A percentile compares a stretch with the other conserved stretches of the same genome.
These are phyloP conservation scores for Brachypteracias leptosomus DNA, from an alignment of 2,113 vertebrate species.

Conservation along the genomic window DNA sequence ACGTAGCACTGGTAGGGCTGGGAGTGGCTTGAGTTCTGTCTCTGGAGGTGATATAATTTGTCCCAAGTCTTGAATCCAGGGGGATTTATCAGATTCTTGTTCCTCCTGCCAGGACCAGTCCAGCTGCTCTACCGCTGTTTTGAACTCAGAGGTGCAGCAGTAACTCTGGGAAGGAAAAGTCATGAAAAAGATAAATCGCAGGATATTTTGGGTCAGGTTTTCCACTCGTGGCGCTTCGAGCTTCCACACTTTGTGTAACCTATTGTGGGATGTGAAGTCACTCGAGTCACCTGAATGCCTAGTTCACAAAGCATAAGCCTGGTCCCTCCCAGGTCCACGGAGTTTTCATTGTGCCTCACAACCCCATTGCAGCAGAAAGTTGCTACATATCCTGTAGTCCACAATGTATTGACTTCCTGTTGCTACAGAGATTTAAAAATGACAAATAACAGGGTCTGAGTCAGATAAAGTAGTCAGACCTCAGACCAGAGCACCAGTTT, in stretches of 20 bases:
- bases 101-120: neutral
- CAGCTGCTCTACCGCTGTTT: neutral
- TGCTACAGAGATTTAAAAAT: neutral
- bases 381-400: neutral
- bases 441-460: neutral
- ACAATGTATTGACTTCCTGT: neutral
- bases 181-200: neutral
- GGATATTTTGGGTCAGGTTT: neutral
- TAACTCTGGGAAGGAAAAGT: neutral
- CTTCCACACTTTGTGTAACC: neutral
- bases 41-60: neutral
- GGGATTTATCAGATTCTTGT: neutral
- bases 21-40: neutral
- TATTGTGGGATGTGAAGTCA: neutral
- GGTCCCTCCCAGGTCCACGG: neutral
- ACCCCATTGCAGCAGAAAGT: neutral
- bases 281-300: neutral
- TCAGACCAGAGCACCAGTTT: neutral
- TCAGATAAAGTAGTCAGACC: neutral
- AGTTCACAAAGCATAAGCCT: neutral
- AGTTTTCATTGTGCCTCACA: neutral
- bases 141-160: neutral
- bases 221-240: neutral
- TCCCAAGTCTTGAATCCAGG: neutral
- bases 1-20: rapidly evolving